A percentile compares a stretch with the other conserved stretches of the same genome.
phyloP scores from a whole-genome alignment of 2,797 vertebrate species.

The Poeciliopsis presidionis region DNA sequence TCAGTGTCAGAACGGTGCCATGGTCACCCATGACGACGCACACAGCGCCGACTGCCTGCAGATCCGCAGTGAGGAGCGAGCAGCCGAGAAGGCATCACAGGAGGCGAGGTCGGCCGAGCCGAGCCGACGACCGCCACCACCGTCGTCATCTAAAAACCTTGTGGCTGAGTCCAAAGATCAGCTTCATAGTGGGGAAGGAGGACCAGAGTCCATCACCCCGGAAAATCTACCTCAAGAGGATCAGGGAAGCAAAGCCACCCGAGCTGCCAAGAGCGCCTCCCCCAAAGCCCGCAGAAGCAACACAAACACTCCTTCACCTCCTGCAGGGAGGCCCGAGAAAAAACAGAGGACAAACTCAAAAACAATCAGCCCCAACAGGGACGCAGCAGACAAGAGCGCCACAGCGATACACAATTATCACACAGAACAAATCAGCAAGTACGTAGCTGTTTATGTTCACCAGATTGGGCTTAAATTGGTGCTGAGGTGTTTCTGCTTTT shows the following conservation, averaged over 20 bases:
- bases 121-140: conserved; percentile 49
- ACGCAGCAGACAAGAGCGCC: conserved; percentile 63
- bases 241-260: conserved; percentile 68
- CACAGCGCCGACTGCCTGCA: conserved; percentile 81
- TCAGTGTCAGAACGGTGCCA: conserved; percentile 75
- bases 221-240: conserved; percentile 84
- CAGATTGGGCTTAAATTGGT: neutral
- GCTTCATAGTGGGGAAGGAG: conserved; percentile 41
- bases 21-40: conserved; percentile 69
- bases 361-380: conserved; percentile 75
- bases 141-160: conserved; percentile 43
- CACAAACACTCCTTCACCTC: conserved; percentile 67
- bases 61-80: conserved; percentile 75
- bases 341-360: conserved; percentile 77
- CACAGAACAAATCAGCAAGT: conserved; percentile 80
- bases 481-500: neutral
- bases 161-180: conserved; percentile 67
- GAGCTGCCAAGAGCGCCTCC: conserved; percentile 73
- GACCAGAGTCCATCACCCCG: conserved; percentile 46
- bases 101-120: conserved; percentile 60
- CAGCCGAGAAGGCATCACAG: conserved; percentile 64
- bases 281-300: conserved; percentile 73
- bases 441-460: neutral
- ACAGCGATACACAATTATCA: conserved; percentile 69
- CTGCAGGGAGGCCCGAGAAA: conserved; percentile 77